phyloP scores from a whole-genome alignment of 2,113 vertebrate genomes.

The Cephalophus harveyi region DNA sequence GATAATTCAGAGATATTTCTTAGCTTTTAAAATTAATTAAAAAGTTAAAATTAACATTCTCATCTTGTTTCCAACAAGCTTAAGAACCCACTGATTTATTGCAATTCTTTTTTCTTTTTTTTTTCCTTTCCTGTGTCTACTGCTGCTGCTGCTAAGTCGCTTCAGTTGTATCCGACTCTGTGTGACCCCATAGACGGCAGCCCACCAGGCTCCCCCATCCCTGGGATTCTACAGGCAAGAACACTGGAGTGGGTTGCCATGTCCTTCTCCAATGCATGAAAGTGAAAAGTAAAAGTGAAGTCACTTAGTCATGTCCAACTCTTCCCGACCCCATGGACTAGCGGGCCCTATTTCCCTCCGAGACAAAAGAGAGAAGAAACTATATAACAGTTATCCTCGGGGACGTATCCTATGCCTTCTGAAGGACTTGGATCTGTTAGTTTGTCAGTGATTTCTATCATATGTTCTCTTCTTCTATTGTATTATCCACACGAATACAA shows the following conservation, averaged over 20 bases:
- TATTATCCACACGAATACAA: background rate
- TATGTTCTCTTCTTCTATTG: background rate
- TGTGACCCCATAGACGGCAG: too few species aligned
- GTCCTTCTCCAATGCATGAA: too few species aligned
- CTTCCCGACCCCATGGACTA: background rate
- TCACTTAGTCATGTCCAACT: accelerated
- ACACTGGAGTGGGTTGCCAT: too few species aligned
- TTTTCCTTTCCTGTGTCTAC: background rate
- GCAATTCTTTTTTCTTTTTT: background rate
- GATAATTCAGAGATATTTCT: background rate
- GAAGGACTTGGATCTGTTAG: background rate
- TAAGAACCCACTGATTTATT: background rate
- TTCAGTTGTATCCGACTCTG: too few species aligned
- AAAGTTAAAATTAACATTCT: background rate
- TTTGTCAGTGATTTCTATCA: background rate
- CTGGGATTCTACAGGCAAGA: too few species aligned
- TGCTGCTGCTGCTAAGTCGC: too few species aligned
- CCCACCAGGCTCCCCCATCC: too few species aligned
- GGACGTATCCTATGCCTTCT: background rate
- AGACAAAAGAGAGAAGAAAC: background rate
- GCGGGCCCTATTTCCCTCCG: background rate
- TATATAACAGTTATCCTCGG: background rate
- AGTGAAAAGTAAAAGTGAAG: too few species aligned
- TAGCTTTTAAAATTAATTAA: background rate
- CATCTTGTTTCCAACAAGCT: background rate